Evolutionary conservation across 2,797 vertebrate species (phyloP), one percentile per base, ranked within the genome.

Genomic region (Phataginus tricuspis): DNA sequence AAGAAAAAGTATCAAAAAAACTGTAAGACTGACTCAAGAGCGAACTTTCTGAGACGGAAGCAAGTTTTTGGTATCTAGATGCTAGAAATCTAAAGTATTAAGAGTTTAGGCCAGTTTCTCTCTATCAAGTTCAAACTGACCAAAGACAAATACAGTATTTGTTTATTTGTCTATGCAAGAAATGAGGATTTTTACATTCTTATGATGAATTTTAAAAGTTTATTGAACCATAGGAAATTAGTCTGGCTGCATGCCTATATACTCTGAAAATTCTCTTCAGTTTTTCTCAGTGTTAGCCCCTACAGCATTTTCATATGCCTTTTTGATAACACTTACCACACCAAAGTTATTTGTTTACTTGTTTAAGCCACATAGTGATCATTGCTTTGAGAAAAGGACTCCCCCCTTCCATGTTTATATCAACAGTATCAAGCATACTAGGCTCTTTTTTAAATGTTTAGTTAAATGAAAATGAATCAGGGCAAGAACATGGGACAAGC

Each of bases 131-230:
- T 45, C 82, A 74, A 68, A 89, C 59, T 96, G 90, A 94, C 94
- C 55, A n/a, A 66, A 31, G 53, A 72, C 87, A 97, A 96, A 51
- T 86, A 94, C 83, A 85, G n/a, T 37, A 55, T 88, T 96, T 90
- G 93, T 57, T 94, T 90, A 49, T 82, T 37, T 94, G 53, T 94
- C 53, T 39, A 5, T 34, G 72, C 86, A 86, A 77, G 74, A 92
- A 95, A 94, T 95, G 75, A 86, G 23, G 61, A 5, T 93, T 86
- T 96, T 94, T 96, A 86, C 21, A 12, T 64, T 42, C 59, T 34
- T 88, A 34, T 1, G 7, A 94, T 74, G 42, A 64, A 78, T 42
- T 82, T 51, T 31, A 49, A 83, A 82, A 82, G 31, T 53, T 78
- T 45, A 51, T 14, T 78, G 63, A 88, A n/a, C 31, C 39, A n/a